Conservation (phyloP, 2,888 invertebrate species). For the Watsonalla cultraria region DNA sequence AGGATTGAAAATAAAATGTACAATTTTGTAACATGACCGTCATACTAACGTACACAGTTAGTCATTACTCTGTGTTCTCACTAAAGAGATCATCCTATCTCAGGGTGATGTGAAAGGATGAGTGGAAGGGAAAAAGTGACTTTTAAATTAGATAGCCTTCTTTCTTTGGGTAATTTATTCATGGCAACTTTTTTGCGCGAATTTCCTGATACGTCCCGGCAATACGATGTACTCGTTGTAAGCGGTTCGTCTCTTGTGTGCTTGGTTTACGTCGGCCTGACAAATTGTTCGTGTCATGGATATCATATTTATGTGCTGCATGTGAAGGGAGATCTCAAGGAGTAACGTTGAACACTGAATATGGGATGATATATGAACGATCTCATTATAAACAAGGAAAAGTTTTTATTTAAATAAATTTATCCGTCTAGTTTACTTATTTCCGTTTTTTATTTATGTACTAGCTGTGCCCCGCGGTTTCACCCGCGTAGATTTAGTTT, state of each 20-base stretch:
- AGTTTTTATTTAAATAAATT: not conserved
- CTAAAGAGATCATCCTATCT: slow-evolving; percentile 21
- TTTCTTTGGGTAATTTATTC: slow-evolving; percentile 42
- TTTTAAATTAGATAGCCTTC: slow-evolving; percentile 32
- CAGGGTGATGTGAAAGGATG: slow-evolving; percentile 27
- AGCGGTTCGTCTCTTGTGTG: not conserved
- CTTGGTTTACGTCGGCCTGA: not conserved
- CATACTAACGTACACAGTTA: not conserved
- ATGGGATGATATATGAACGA: too few species aligned
- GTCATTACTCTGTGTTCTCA: not conserved
- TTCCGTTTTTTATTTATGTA: too few species aligned
- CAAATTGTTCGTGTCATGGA: not conserved
- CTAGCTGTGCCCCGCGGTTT: too few species aligned
- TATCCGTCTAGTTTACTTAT: too few species aligned
- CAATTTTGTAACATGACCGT: not conserved
- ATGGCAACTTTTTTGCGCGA: slow-evolving; percentile 33
- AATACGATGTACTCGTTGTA: slow-evolving; percentile 11
- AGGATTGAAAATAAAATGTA: too few species aligned
- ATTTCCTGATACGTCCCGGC: slow-evolving; percentile 16
- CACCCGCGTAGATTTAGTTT: too few species aligned
- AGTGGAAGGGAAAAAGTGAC: slow-evolving; percentile 30
- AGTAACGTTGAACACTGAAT: too few species aligned
- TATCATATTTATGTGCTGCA: not conserved
- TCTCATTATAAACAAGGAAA: not conserved
- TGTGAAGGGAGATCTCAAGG: not conserved